Percentiles rank a stretch among this genome's conserved stretches.
Conservation (phyloP, 2,113 vertebrate genomes). For the Nesoenas mayeri region DNA sequence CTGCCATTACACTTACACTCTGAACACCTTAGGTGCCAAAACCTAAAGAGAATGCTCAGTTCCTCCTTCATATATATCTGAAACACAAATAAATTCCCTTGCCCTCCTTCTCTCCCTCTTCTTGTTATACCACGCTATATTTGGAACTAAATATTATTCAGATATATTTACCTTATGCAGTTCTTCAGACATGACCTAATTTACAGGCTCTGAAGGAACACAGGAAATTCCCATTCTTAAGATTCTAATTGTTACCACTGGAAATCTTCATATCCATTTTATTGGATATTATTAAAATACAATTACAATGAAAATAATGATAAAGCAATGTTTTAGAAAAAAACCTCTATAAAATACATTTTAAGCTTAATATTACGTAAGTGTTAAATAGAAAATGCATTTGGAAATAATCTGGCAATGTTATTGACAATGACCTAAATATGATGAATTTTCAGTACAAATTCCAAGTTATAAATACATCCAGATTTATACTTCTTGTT, state of each 20-base stretch:
- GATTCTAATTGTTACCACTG: background rate
- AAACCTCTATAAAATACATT: background rate
- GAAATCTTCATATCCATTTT: background rate
- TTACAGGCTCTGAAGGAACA: background rate
- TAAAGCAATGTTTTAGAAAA: background rate
- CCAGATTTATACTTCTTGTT: background rate
- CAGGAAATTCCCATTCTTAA: background rate
- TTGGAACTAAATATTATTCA: background rate
- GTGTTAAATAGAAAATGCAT: background rate
- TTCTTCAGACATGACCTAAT: background rate
- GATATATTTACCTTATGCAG: background rate
- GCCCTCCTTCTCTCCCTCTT: background rate
- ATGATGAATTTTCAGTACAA: background rate
- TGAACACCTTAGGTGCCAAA: background rate
- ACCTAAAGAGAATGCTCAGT: background rate
- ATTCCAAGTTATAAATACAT: background rate
- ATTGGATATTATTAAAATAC: background rate
- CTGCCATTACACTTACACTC: background rate
- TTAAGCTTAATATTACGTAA: background rate
- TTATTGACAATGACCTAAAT: background rate
- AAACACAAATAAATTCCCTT: background rate
- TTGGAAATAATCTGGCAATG: background rate
- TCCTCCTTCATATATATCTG: background rate
- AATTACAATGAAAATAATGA: background rate
- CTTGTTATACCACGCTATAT: accelerated